Evolutionary conservation across 1,140 invertebrate genomes (phyloP).

Genomic region (Tyrophagus putrescentiae): DNA sequence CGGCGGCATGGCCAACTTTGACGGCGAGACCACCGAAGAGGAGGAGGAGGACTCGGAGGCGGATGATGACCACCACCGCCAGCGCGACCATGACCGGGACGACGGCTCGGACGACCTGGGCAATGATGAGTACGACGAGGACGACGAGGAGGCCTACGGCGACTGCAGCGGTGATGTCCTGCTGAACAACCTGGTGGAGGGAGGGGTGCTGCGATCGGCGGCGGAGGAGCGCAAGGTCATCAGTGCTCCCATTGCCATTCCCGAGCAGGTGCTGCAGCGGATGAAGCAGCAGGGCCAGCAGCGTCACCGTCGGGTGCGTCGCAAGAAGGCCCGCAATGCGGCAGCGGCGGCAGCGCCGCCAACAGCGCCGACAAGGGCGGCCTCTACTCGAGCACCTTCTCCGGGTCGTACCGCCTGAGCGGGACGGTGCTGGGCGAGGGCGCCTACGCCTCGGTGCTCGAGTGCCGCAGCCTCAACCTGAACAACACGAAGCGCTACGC

Average conservation of each 20-base stretch:
- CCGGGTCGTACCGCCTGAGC: slow-evolving; percentile 85
- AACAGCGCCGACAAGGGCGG: not conserved
- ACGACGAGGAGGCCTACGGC: slow-evolving; percentile 3
- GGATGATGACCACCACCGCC: not conserved
- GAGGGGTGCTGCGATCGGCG: not conserved
- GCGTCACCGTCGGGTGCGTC: not conserved
- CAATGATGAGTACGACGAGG: not conserved
- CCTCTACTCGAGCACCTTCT: slow-evolving; percentile 28
- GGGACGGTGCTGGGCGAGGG: slow-evolving; percentile 89
- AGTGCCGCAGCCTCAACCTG: slow-evolving; percentile 58
- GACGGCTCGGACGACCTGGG: not conserved
- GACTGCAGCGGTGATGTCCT: too few species aligned
- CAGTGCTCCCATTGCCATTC: slow-evolving; percentile 13
- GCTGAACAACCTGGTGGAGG: too few species aligned
- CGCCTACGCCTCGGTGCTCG: slow-evolving; percentile 82
- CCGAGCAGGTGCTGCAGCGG: not conserved
- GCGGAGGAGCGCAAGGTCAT: slow-evolving; percentile 3
- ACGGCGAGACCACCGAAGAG: not conserved
- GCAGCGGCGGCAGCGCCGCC: not conserved
- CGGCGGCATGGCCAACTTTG: too few species aligned
- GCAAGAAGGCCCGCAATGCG: not conserved
- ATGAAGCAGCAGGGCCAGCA: not conserved
- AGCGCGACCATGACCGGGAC: not conserved
- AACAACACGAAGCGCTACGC: slow-evolving; percentile 84
- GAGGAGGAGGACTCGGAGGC: not conserved